Evolutionary conservation across 2,888 invertebrate genomes (phyloP).

Genomic region (Trisateles emortualis): DNA sequence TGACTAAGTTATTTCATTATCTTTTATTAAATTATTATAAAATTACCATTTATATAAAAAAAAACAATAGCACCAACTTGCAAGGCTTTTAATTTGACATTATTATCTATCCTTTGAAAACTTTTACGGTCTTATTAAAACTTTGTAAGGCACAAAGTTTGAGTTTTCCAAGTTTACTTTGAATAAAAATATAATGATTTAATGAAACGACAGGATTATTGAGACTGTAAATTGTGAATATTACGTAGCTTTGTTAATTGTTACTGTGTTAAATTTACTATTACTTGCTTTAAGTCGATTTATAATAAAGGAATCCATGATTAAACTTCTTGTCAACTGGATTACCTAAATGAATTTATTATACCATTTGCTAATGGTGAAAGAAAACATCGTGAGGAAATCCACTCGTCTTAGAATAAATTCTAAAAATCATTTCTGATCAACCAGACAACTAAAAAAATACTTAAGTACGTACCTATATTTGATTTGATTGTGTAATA

Average conservation of each 20-base stretch:
- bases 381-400: too few species aligned
- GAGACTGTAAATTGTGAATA: neutral
- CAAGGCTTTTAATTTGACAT: neutral
- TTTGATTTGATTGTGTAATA: too few species aligned
- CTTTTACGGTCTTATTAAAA: conserved; percentile 7
- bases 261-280: neutral
- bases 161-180: conserved; percentile 4
- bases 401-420: too few species aligned
- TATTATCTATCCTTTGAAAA: neutral
- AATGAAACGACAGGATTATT: conserved; percentile 7
- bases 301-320: neutral
- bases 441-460: too few species aligned
- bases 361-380: too few species aligned
- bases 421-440: too few species aligned
- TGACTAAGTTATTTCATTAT: too few species aligned
- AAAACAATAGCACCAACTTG: neutral
- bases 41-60: neutral
- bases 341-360: too few species aligned
- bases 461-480: too few species aligned
- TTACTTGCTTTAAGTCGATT: neutral
- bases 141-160: conserved; percentile 10
- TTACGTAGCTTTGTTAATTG: neutral
- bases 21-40: too few species aligned
- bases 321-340: too few species aligned
- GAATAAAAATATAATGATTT: conserved; percentile 9